Evolutionary conservation across 1,140 invertebrate species (phyloP).

Genomic region (Micrasema longulum): DNA sequence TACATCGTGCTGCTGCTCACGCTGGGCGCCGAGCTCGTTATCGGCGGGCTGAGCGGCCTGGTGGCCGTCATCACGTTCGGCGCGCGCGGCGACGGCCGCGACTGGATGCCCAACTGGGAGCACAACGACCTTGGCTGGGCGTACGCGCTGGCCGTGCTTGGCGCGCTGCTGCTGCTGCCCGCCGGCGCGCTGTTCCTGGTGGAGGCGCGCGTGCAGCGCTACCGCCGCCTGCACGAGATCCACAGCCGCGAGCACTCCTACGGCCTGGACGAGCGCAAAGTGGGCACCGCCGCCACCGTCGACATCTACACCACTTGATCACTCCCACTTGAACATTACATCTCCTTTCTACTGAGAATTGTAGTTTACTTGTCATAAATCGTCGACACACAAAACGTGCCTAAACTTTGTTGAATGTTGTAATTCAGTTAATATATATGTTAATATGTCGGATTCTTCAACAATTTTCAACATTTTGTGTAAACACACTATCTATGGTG

Average conservation of each 20-base stretch:
- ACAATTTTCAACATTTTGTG: too few species aligned
- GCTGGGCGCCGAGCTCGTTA: slow-evolving; percentile 77
- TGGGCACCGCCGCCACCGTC: slow-evolving; percentile 65
- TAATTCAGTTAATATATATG: too few species aligned
- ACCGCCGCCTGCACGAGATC: slow-evolving; percentile 76
- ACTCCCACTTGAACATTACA: too few species aligned
- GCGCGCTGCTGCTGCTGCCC: slow-evolving; percentile 78
- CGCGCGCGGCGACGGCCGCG: slow-evolving; percentile 86
- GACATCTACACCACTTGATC: slow-evolving; percentile 67
- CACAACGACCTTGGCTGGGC: slow-evolving; percentile 97
- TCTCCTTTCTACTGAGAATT: too few species aligned
- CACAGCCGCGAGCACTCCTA: slow-evolving; percentile 73
- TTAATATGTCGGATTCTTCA: too few species aligned
- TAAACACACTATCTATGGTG: too few species aligned
- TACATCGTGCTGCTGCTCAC: slow-evolving; percentile 80
- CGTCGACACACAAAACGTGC: too few species aligned
- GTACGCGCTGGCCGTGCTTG: slow-evolving; percentile 87
- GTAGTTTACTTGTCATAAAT: too few species aligned
- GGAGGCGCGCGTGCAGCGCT: slow-evolving; percentile 81
- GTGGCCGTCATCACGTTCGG: slow-evolving; percentile 81
- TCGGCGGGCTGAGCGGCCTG: slow-evolving; percentile 79
- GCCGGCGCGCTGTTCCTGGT: slow-evolving; percentile 84
- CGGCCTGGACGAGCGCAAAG: slow-evolving; percentile 69
- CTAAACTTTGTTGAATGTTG: too few species aligned
- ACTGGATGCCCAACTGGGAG: slow-evolving; percentile 97